Evolutionary conservation across 2,888 invertebrate genomes (phyloP).

Genomic region (Apamea sordens): DNA sequence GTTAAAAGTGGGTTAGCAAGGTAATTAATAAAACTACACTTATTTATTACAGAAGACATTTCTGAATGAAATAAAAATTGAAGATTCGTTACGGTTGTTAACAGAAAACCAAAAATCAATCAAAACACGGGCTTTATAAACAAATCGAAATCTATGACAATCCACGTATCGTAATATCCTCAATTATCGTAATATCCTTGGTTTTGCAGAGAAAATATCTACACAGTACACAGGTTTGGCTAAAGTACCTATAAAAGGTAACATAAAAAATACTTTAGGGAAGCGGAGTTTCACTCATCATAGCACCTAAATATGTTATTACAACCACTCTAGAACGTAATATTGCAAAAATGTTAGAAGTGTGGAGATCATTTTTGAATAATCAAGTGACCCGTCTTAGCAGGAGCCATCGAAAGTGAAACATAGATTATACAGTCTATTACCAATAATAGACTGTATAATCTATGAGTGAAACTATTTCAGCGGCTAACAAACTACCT

Average conservation of each 20-base stretch:
- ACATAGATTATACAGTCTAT: too few species aligned
- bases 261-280: background rate
- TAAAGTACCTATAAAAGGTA: background rate
- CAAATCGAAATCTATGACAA: background rate
- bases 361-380: background rate
- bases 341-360: background rate
- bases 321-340: background rate
- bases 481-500: background rate
- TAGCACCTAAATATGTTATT: background rate
- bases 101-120: background rate
- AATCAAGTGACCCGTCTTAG: background rate
- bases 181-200: too few species aligned
- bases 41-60: background rate
- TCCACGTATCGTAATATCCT: too few species aligned
- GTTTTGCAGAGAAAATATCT: too few species aligned
- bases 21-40: background rate
- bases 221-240: background rate
- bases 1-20: background rate
- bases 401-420: background rate
- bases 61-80: constrained; percentile 40
- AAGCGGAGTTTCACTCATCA: too few species aligned
- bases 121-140: background rate
- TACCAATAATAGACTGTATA: too few species aligned
- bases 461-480: too few species aligned
- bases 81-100: too few species aligned